phyloP scores from a whole-genome alignment of 2,797 vertebrate species.

The Anableps anableps region DNA sequence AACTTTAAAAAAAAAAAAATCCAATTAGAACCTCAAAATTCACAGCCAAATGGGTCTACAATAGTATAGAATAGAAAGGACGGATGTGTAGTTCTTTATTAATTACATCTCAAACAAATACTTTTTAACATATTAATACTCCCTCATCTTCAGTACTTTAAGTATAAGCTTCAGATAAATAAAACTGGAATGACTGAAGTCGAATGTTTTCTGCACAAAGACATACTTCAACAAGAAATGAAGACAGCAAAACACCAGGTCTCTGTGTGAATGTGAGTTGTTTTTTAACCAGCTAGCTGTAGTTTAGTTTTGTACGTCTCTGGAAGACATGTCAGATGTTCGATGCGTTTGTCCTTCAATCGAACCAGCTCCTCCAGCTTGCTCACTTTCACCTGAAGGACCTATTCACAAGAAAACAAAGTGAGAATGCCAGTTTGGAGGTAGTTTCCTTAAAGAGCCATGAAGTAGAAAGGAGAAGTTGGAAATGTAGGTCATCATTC shows the following conservation, averaged over 20 bases:
- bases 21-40: not conserved
- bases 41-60: not conserved
- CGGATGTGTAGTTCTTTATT: not conserved
- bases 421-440: not conserved
- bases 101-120: not conserved
- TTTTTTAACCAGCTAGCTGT: not conserved
- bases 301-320: slow-evolving; percentile 68
- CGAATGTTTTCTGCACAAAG: not conserved
- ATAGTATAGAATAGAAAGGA: not conserved
- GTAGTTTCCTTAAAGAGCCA: slow-evolving; percentile 7
- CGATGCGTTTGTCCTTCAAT: slow-evolving; percentile 82
- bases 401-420: slow-evolving; percentile 61
- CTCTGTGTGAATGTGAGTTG: not conserved
- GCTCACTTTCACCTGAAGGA: slow-evolving; percentile 85
- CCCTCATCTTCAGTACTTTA: not conserved
- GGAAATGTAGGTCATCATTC: slow-evolving; percentile 20
- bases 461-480: slow-evolving; percentile 14
- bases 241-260: slow-evolving; percentile 8
- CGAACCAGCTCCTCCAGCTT: slow-evolving; percentile 83
- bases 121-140: not conserved
- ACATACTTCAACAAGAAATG: not conserved
- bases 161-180: not conserved
- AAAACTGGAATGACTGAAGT: not conserved
- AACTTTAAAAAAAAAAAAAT: not conserved
- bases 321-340: slow-evolving; percentile 75